Evolutionary conservation across 2,113 vertebrate species (phyloP).

Genomic region (Channa maculata): DNA sequence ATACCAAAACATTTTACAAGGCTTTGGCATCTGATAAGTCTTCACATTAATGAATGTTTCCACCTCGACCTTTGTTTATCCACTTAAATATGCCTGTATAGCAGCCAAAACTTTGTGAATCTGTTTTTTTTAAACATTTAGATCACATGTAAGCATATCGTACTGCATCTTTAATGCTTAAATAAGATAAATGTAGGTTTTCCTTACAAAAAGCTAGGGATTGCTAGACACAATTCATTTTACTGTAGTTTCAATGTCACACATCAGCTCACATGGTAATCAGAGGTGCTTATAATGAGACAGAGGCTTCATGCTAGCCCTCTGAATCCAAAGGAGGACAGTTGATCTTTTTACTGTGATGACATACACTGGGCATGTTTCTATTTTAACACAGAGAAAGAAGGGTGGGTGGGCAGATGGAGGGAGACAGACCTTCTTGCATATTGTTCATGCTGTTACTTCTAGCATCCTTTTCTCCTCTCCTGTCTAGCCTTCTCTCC

Average conservation of each 20-base stretch:
- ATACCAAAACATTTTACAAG: too few species aligned
- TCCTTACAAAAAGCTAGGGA: too few species aligned
- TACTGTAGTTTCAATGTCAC: background rate
- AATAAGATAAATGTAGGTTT: too few species aligned
- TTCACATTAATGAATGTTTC: background rate
- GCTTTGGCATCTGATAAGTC: too few species aligned
- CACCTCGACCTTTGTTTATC: too few species aligned
- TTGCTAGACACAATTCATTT: background rate
- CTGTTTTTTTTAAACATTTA: too few species aligned
- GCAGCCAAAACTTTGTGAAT: too few species aligned
- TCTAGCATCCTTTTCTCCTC: conserved; percentile 12
- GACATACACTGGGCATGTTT: conserved; percentile 15
- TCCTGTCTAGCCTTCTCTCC: conserved; percentile 8
- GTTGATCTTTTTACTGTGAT: background rate
- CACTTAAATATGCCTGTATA: background rate
- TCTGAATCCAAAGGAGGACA: background rate
- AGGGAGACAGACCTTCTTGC: conserved; percentile 17
- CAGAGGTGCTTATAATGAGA: background rate
- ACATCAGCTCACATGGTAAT: conserved; percentile 5
- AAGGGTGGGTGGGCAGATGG: conserved; percentile 42
- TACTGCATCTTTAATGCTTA: too few species aligned
- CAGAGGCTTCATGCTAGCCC: background rate
- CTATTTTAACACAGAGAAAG: background rate
- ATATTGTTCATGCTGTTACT: conserved; percentile 47
- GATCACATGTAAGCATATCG: too few species aligned